Base-by-base conservation (phyloP, 2,113 vertebrate genomes). In the Petroica traversi region DNA sequence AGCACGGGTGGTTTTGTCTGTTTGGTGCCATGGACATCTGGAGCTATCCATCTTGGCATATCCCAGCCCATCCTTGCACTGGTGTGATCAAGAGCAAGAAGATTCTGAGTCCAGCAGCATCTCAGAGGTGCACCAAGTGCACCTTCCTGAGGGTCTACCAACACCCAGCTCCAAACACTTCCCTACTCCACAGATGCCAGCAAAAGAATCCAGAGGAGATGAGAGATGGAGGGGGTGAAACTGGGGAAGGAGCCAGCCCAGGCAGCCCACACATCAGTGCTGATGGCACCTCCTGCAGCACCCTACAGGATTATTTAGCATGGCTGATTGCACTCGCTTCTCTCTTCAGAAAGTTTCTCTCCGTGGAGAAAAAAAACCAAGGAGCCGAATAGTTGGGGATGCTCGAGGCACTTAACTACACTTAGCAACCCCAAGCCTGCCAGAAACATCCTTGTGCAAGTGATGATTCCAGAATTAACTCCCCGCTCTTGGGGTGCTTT, bases 381-480 rank as follows among this genome's bases (percentile, higher is more conserved):
- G 15, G 57, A 94, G 48, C 31, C 0, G 38, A 95, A 88, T 28
- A 74, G 91, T 79, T 91, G 92, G 16, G 68, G 94, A 49, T 94
- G 96, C 94, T 96, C 11, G 26, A 86, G 93, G 96, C 93, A 93
- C 91, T 94, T 97, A 97, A 86, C 95, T 97, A 96, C 96, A 84
- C 94, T 93, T 96, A 97, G 96, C 94, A 97, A 95, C 95, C 79
- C 77, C 0, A 36, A 90, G 81, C 86, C 92, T 95, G 94, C 90
- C 93, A 97, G 96, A 90, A 95, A 94, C 89, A 88, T 96, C 87
- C 74, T 75, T 43, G 11, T 90, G 63, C 69, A 84, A 94, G 85
- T 72, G 92, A 92, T 2, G 29, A 84, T 93, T 92, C 92, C 96
- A 93, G 68, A 94, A 95, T 96, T 95, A 89, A 94, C 88, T 93